Evolutionary conservation across 1,140 invertebrate genomes (phyloP).

Genomic region (Calliopsis andreniformis): DNA sequence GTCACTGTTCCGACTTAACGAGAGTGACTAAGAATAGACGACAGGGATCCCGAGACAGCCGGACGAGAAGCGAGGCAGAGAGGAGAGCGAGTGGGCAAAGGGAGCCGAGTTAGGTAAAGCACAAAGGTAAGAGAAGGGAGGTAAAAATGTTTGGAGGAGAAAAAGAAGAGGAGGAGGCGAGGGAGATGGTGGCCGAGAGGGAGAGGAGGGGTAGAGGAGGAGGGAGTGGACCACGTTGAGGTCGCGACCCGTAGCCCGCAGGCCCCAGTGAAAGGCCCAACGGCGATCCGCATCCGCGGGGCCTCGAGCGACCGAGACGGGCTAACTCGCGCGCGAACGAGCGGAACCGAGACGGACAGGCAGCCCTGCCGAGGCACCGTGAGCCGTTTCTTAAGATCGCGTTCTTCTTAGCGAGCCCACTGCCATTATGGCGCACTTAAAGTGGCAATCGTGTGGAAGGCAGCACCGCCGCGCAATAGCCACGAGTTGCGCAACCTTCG

Average conservation of each 20-base stretch:
- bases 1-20: conserved; percentile 24
- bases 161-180: conserved; percentile 49
- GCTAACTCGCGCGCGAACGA: conserved; percentile 38
- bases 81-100: conserved; percentile 52
- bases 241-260: conserved; percentile 75
- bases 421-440: conserved; percentile 76
- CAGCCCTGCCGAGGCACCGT: conserved; percentile 64
- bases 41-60: conserved; percentile 49
- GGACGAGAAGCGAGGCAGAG: conserved; percentile 54
- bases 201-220: conserved; percentile 38
- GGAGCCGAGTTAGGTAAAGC: conserved; percentile 60
- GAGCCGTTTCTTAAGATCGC: conserved; percentile 74
- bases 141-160: conserved; percentile 52
- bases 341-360: conserved; percentile 53
- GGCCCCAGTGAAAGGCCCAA: conserved; percentile 76
- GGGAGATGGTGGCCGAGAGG: conserved; percentile 20
- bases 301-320: conserved; percentile 55
- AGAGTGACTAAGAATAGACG: conserved; percentile 48
- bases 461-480: conserved; percentile 68
- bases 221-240: conserved; percentile 72
- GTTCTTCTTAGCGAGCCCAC: conserved; percentile 71
- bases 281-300: conserved; percentile 76
- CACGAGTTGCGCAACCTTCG: conserved; percentile 72
- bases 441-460: conserved; percentile 76
- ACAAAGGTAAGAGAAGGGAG: conserved; percentile 54